phyloP scores from a whole-genome alignment of 2,797 vertebrate genomes.

The Halcyon badia region DNA sequence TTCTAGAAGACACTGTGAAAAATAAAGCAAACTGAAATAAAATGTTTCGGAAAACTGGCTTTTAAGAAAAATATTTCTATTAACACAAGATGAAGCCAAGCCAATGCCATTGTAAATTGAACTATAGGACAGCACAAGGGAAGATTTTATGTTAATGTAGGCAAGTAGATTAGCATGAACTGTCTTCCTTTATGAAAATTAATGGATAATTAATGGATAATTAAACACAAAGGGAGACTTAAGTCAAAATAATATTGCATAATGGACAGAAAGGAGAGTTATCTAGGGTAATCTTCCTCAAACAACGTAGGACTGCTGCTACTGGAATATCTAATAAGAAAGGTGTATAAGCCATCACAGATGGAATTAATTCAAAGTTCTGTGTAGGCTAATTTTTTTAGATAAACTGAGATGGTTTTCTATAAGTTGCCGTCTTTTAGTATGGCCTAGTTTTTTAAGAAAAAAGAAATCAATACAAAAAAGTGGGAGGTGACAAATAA shows the following conservation, averaged over 20 bases:
- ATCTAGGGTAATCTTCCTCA: background rate
- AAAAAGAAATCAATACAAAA: background rate
- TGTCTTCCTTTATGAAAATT: conserved; percentile 1
- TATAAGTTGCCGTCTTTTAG: accelerated
- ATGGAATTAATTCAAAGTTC: background rate
- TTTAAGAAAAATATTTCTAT: background rate
- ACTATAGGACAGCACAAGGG: background rate
- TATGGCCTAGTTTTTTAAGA: background rate
- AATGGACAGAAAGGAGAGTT: background rate
- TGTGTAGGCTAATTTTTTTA: background rate
- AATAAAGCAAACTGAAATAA: background rate
- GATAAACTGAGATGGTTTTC: background rate
- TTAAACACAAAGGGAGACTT: conserved; percentile 34
- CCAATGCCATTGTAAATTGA: background rate
- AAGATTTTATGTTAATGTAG: conserved; percentile 29
- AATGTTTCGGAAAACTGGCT: background rate
- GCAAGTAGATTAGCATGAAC: conserved; percentile 7
- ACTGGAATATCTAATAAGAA: background rate
- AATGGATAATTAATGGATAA: conserved; percentile 35
- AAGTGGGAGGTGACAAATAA: background rate
- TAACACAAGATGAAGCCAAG: background rate
- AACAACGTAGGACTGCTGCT: background rate
- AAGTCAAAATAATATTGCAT: background rate
- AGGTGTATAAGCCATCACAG: background rate
- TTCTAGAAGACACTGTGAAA: background rate